phyloP scores from a whole-genome alignment of 2,113 vertebrate genomes.

The Strix aluco region DNA sequence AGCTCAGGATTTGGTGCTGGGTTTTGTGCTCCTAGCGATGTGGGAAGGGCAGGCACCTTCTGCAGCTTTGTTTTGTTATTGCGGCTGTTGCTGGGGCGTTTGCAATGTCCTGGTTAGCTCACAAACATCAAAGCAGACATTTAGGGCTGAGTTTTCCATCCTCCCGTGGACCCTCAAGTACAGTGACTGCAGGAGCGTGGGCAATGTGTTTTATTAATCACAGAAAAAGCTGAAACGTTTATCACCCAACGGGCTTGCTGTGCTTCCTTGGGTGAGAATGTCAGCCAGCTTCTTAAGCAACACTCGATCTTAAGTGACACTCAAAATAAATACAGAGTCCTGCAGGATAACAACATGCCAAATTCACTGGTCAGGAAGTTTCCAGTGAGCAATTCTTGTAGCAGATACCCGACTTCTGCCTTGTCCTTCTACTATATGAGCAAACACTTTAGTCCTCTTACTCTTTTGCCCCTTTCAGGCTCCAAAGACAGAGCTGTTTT shows the following conservation, averaged over 20 bases:
- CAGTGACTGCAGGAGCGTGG: neutral
- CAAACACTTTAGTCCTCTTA: neutral
- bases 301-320: no score
- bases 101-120: neutral
- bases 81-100: accelerated
- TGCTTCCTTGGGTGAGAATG: neutral
- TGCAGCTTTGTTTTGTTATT: neutral
- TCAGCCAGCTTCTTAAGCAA: neutral
- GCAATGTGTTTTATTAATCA: neutral
- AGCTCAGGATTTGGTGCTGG: neutral
- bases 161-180: neutral
- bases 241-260: accelerated
- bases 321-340: neutral
- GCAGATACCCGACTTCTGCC: neutral
- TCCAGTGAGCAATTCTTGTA: neutral
- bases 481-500: neutral
- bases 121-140: neutral
- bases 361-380: neutral
- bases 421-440: neutral
- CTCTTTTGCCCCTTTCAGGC: neutral
- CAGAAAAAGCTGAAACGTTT: accelerated
- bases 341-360: neutral
- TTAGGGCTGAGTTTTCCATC: neutral
- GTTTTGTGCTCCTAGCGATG: neutral
- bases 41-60: neutral